Conservation (phyloP, 2,888 invertebrate species). For the Psylliodes chrysocephalus region DNA sequence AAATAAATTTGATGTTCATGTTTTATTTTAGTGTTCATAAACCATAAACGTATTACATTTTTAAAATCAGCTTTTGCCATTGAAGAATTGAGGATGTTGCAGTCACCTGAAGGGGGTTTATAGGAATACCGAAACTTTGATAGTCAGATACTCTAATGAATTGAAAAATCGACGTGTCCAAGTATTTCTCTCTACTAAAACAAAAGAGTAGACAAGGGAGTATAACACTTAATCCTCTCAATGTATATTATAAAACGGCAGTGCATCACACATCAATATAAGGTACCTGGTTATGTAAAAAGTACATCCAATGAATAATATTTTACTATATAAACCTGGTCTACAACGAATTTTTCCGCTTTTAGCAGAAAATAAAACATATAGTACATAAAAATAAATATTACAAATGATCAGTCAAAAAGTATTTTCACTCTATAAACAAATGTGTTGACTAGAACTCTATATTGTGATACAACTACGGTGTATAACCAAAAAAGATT, state of each 20-base stretch:
- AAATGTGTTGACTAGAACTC: slow-evolving; percentile 8
- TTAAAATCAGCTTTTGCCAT: no score
- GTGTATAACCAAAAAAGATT: not conserved
- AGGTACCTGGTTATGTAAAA: not conserved
- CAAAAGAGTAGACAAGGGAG: no score
- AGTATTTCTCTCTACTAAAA: no score
- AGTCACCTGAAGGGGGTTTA: no score
- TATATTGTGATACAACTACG: slow-evolving; percentile 5
- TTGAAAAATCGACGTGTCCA: no score
- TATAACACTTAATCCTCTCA: no score
- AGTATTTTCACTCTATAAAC: slow-evolving; percentile 1
- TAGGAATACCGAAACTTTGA: no score
- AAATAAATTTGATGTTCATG: no score
- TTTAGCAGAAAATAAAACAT: slow-evolving; percentile 1
- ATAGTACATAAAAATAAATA: not conserved
- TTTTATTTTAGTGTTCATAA: no score
- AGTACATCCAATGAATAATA: not conserved
- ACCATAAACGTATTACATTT: no score
- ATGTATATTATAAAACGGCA: slow-evolving; percentile 41
- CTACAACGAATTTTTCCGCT: slow-evolving; percentile 11
- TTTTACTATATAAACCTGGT: not conserved
- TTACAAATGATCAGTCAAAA: slow-evolving; percentile 3
- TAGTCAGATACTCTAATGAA: no score
- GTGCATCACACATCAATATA: slow-evolving; percentile 29
- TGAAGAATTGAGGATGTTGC: no score